phyloP scores from a whole-genome alignment of 92 coral and sea anemone species.

The Porites evermanni region DNA sequence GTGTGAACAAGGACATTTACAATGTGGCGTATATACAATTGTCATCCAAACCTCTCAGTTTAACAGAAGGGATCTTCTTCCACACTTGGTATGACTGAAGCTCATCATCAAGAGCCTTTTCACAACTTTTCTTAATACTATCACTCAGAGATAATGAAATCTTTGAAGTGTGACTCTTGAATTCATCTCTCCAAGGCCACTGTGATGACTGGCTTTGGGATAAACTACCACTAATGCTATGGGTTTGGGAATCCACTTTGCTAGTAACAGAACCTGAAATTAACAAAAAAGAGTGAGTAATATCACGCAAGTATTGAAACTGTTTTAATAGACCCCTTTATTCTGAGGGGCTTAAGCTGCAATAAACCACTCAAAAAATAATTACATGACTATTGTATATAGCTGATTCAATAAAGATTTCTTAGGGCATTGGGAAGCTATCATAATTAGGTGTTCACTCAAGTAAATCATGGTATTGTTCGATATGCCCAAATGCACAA shows the following conservation, averaged over 20 bases:
- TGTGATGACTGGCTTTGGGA: slow-evolving; percentile 44
- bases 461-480: too few relatives aligned
- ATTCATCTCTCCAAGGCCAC: slow-evolving; percentile 91
- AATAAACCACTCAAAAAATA: too few relatives aligned
- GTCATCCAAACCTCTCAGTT: slow-evolving; percentile 65
- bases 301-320: background rate
- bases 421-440: too few relatives aligned
- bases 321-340: too few relatives aligned
- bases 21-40: background rate
- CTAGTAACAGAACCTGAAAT: slow-evolving; percentile 40
- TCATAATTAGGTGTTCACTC: too few relatives aligned
- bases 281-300: background rate
- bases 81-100: slow-evolving; percentile 46
- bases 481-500: too few relatives aligned
- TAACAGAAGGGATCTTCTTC: slow-evolving; percentile 61
- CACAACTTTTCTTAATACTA: slow-evolving; percentile 68
- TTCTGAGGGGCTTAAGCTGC: too few relatives aligned
- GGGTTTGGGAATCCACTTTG: slow-evolving; percentile 45
- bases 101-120: slow-evolving; percentile 73
- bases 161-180: slow-evolving; percentile 76
- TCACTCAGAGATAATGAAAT: slow-evolving; percentile 80
- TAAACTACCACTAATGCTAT: slow-evolving; percentile 14
- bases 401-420: too few relatives aligned
- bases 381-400: too few relatives aligned
- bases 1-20: background rate